These are phyloP conservation scores for Wasmannia auropunctata DNA, from an alignment of 1,140 invertebrate species.

Conservation along the genomic window DNA sequence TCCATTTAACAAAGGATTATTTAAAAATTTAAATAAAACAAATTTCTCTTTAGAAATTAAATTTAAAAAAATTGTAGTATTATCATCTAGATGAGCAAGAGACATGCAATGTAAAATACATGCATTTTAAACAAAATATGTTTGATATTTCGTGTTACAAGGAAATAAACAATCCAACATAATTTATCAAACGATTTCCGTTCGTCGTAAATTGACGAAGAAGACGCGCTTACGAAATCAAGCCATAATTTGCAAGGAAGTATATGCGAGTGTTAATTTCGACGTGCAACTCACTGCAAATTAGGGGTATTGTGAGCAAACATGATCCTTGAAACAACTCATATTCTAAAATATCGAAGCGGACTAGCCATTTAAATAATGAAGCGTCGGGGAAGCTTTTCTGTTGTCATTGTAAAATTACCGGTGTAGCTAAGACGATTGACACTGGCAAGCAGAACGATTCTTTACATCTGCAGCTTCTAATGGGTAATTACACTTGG, in stretches of 20 bases:
- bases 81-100: background rate
- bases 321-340: background rate
- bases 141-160: constrained; percentile 13
- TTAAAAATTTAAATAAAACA: background rate
- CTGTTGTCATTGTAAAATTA: constrained; percentile 4
- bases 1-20: background rate
- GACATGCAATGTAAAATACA: background rate
- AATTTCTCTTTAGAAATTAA: background rate
- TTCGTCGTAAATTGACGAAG: background rate
- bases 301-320: background rate
- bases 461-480: background rate
- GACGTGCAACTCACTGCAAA: background rate
- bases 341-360: background rate
- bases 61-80: background rate
- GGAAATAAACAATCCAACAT: background rate
- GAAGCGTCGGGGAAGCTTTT: background rate
- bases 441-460: constrained; percentile 2
- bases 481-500: background rate
- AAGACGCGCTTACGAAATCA: background rate
- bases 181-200: background rate
- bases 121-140: constrained; percentile 5
- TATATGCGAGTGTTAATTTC: background rate
- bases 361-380: constrained; percentile 9
- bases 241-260: constrained; percentile 9
- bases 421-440: constrained; percentile 35